These are phyloP conservation scores for Penaeus japonicus DNA, from an alignment of 1,140 invertebrate genomes.

Conservation along the genomic window DNA sequence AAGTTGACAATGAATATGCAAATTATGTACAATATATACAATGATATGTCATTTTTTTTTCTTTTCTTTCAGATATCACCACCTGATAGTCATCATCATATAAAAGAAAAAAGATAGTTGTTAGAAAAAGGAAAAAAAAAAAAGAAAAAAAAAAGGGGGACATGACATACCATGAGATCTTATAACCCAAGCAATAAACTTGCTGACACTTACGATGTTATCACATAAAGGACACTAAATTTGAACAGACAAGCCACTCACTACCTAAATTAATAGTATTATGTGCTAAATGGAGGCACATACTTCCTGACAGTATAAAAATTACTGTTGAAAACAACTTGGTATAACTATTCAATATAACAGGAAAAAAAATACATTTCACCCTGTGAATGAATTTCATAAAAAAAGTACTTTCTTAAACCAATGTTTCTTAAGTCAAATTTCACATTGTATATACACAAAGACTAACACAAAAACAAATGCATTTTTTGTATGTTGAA, in stretches of 20 bases:
- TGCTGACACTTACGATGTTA: background rate
- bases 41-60: background rate
- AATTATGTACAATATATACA: slow-evolving; percentile 1
- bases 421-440: too few relatives aligned
- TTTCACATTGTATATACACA: too few relatives aligned
- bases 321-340: background rate
- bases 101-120: too few relatives aligned
- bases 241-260: background rate
- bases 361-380: too few relatives aligned
- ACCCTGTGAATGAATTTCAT: too few relatives aligned
- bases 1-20: too few relatives aligned
- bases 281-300: slow-evolving; percentile 4
- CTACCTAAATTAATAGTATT: background rate
- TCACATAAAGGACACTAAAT: background rate
- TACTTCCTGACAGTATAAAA: background rate
- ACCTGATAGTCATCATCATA: background rate
- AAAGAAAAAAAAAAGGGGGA: too few relatives aligned
- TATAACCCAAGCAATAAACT: background rate
- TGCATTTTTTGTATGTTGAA: too few relatives aligned
- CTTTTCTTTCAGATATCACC: background rate
- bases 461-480: too few relatives aligned
- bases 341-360: too few relatives aligned
- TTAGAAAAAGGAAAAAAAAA: too few relatives aligned
- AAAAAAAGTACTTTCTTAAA: too few relatives aligned
- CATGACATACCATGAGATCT: background rate